Evolutionary conservation across 2,888 invertebrate species (phyloP), one percentile per base, ranked within the genome.

Genomic region (Pilophorus perplexus): DNA sequence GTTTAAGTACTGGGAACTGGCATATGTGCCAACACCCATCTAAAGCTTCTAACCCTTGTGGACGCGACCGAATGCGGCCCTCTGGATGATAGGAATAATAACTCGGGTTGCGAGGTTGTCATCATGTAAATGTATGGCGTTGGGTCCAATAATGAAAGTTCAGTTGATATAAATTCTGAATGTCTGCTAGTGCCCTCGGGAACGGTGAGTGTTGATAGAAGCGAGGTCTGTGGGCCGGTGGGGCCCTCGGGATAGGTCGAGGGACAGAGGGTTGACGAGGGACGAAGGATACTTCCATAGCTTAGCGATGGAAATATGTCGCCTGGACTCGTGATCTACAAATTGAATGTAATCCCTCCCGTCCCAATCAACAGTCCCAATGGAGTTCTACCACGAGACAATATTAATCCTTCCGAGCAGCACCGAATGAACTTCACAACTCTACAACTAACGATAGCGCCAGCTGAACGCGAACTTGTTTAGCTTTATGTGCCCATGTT

Each of bases 311-410:
- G 52, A 52, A 52, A 52, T 52, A 52, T 52, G 52, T 52, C 52
- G 22, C 23, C 5, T 16, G 14, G 25, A 25, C 25, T 18, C 18
- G 59, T 23, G 40, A 59, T 42, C 25, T 59, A 59, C 59, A 59
- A 59, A 59, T 59, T 59, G 59, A 59, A 59, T 59, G 59, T 59
- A 59, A 59, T 59, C 57, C 57, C 40, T 40, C 42, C 27, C 59
- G 25, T 25, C 42, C 59, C 59, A 59, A 59, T 59, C 59, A 59
- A 59, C 59, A 40, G 14, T 42, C 40, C 42, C 59, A 28, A 14
- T 16, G 52, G 52, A 14, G n/a, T 25, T 52, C 4, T 16, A 18
- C 16, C 12, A 8, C 52, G 16, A 16, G 2, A n/a, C 25, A 14
- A 52, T 28, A 52, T 52, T 52, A 52, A 28, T 28, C 52, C 52